A percentile compares a stretch with the other conserved stretches of the same genome.
These are phyloP conservation scores for Ictalurus punctatus DNA, from an alignment of 2,113 vertebrate genomes.

Conservation along the genomic window DNA sequence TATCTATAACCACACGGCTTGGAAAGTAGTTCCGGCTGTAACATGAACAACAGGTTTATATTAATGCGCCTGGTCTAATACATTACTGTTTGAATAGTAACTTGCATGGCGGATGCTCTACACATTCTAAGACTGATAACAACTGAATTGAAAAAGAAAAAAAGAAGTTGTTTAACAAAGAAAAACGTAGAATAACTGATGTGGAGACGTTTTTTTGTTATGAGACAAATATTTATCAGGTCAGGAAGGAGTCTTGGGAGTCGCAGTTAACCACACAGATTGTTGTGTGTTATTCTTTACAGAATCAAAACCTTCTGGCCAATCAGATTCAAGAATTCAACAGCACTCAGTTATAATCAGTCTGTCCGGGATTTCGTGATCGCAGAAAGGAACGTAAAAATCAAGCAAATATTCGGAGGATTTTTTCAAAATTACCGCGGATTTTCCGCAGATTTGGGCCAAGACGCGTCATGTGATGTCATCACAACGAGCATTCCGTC, in stretches of 20 bases:
- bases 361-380: no score
- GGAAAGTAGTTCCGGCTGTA: not conserved
- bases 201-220: not conserved
- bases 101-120: not conserved
- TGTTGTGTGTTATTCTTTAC: not conserved
- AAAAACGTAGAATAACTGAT: not conserved
- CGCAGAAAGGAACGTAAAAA: no score
- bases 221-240: not conserved
- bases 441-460: no score
- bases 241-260: not conserved
- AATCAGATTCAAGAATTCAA: not conserved
- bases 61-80: not conserved
- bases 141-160: not conserved
- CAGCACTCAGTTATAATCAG: not conserved
- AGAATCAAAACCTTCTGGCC: not conserved
- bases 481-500: no score
- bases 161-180: no score
- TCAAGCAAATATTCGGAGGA: no score
- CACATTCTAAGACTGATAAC: not conserved
- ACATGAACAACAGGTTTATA: not conserved
- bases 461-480: no score
- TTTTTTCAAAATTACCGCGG: no score
- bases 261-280: not conserved
- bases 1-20: not conserved
- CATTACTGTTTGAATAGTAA: not conserved